Evolutionary conservation across 2,888 invertebrate species (phyloP).

Genomic region (Habroteleia sp.): DNA sequence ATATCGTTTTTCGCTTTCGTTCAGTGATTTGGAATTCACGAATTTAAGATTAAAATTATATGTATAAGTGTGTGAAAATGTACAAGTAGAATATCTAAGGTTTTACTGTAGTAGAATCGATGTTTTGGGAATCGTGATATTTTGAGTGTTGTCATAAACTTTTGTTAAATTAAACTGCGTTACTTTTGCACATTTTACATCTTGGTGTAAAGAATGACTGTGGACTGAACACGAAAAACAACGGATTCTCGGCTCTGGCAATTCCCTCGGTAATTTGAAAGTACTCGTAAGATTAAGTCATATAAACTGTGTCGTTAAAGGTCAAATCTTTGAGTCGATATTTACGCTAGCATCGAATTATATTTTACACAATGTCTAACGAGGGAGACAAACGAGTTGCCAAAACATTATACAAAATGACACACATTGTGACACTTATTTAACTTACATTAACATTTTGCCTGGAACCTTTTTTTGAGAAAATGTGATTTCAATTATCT

Average conservation of each 20-base stretch:
- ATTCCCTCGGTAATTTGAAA: conserved; percentile 48
- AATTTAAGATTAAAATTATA: conserved; percentile 28
- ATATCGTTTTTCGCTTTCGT: conserved; percentile 19
- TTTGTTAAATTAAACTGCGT: conserved; percentile 29
- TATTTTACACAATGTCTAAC: conserved; percentile 55
- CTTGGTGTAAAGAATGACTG: conserved; percentile 61
- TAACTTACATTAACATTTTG: conserved; percentile 61
- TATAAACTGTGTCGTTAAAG: conserved; percentile 45
- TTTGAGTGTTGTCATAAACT: conserved; percentile 42
- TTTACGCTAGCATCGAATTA: conserved; percentile 61
- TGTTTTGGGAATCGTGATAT: conserved; percentile 56
- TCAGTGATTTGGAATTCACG: conserved; percentile 28
- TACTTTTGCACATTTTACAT: conserved; percentile 37
- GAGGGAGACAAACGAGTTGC: conserved; percentile 56
- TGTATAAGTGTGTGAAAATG: conserved; percentile 33
- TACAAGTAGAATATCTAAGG: conserved; percentile 52
- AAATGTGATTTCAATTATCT: conserved; percentile 62
- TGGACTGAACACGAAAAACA: conserved; percentile 58
- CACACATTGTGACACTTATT: conserved; percentile 61
- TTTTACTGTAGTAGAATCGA: conserved; percentile 58
- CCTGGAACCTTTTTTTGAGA: conserved; percentile 58
- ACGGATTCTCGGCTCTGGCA: conserved; percentile 52
- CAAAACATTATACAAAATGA: conserved; percentile 56
- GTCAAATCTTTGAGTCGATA: conserved; percentile 53
- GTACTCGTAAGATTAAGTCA: conserved; percentile 53